Conservation (phyloP, 2,888 invertebrate species). For the Dendrolimus pini region DNA sequence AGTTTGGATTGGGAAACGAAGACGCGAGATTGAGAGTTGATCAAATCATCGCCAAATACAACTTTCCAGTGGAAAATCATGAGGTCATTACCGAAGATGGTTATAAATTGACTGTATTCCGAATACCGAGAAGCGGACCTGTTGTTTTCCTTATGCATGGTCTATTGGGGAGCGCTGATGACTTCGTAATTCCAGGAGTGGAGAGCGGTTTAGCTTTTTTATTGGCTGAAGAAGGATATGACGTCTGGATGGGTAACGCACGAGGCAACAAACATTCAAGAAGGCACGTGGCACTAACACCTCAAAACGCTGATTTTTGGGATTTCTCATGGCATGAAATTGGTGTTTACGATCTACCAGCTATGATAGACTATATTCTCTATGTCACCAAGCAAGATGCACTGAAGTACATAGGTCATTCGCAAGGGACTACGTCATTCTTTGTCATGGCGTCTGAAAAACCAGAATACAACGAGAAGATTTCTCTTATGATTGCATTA, state of each 20-base stretch:
- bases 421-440: conserved; percentile 80
- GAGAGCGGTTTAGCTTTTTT: conserved; percentile 50
- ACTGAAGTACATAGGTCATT: conserved; percentile 83
- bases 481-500: conserved; percentile 70
- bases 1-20: conserved; percentile 30
- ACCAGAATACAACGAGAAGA: conserved; percentile 74
- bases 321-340: conserved; percentile 89
- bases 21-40: conserved; percentile 32
- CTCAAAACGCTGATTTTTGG: conserved; percentile 74
- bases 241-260: conserved; percentile 88
- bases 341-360: conserved; percentile 85
- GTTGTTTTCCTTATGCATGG: conserved; percentile 55
- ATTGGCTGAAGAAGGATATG: conserved; percentile 79
- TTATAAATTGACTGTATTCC: conserved; percentile 36
- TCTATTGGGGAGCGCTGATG: conserved; percentile 46
- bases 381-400: conserved; percentile 61
- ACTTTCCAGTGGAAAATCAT: conserved; percentile 35
- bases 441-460: conserved; percentile 72
- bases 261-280: conserved; percentile 83
- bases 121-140: conserved; percentile 42
- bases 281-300: conserved; percentile 57
- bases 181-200: conserved; percentile 45
- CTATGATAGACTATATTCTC: conserved; percentile 84
- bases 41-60: conserved; percentile 39
- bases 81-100: conserved; percentile 42